Conservation (phyloP, 2,888 invertebrate species). For the Hydropsyche betteni region DNA sequence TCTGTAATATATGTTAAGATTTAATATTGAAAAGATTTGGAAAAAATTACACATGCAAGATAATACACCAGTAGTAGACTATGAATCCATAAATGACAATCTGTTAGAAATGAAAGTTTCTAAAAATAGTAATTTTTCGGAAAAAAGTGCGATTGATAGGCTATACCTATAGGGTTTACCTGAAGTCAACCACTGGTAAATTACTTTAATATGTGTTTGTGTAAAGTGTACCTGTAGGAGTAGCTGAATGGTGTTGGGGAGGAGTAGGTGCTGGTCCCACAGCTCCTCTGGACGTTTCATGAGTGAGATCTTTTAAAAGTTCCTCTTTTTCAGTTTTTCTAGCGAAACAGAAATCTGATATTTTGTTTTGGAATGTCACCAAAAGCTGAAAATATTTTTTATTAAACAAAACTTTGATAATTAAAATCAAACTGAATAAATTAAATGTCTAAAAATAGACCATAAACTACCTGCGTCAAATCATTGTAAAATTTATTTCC, state of each 20-base stretch:
- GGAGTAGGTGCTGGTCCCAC: conserved; percentile 65
- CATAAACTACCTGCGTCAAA: conserved; percentile 74
- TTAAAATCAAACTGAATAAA: not conserved
- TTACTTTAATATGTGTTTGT: conserved; percentile 3
- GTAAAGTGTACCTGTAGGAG: conserved; percentile 49
- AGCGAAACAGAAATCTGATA: conserved; percentile 97
- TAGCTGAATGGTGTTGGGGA: conserved; percentile 67
- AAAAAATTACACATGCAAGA: not conserved
- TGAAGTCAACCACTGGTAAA: no score
- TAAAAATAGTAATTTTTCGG: no score
- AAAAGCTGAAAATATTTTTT: conserved; percentile 71
- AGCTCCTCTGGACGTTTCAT: conserved; percentile 75
- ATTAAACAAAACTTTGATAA: conserved; percentile 22
- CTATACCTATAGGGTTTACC: no score
- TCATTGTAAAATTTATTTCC: conserved; percentile 97
- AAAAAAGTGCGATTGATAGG: no score
- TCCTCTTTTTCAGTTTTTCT: conserved; percentile 99
- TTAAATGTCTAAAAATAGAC: conserved; percentile 7
- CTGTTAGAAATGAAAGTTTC: no score
- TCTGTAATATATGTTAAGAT: conserved; percentile 39
- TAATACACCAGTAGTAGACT: no score
- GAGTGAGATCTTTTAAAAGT: conserved; percentile 91
- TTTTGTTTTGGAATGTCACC: conserved; percentile 95
- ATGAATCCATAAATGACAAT: no score
- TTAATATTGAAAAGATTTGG: not conserved